Conservation (phyloP, 1,140 invertebrate genomes). For the Tetramorium parvispinum region DNA sequence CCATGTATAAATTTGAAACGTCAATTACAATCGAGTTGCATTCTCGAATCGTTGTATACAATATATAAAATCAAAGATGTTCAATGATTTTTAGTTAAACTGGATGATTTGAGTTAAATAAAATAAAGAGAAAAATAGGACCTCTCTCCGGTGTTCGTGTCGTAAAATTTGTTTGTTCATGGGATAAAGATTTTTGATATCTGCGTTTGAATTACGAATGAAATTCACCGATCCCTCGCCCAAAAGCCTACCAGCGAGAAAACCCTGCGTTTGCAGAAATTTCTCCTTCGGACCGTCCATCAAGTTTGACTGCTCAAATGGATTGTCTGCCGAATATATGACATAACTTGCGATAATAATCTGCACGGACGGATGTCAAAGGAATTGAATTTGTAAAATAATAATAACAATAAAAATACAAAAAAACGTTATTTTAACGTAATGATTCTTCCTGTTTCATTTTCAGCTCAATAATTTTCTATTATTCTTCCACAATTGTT, state of each 20-base stretch:
- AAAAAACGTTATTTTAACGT: neutral
- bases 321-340: neutral
- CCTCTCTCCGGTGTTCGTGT: neutral
- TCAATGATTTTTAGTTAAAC: neutral
- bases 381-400: neutral
- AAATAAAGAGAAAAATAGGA: constrained; percentile 22
- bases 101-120: no score
- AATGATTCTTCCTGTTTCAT: neutral
- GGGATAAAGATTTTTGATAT: constrained; percentile 2
- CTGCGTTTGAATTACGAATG: constrained; percentile 16
- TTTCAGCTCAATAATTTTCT: neutral
- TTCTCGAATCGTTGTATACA: neutral
- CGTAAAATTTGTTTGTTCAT: neutral
- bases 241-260: constrained; percentile 7
- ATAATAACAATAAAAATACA: neutral
- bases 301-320: neutral
- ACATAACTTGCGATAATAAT: neutral
- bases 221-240: neutral
- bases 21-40: neutral
- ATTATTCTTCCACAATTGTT: constrained; percentile 30
- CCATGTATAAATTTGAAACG: neutral
- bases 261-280: constrained; percentile 47
- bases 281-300: neutral
- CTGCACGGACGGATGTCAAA: neutral
- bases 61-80: neutral